phyloP scores from a whole-genome alignment of 2,113 vertebrate species.

The Amblyornis subalaris region DNA sequence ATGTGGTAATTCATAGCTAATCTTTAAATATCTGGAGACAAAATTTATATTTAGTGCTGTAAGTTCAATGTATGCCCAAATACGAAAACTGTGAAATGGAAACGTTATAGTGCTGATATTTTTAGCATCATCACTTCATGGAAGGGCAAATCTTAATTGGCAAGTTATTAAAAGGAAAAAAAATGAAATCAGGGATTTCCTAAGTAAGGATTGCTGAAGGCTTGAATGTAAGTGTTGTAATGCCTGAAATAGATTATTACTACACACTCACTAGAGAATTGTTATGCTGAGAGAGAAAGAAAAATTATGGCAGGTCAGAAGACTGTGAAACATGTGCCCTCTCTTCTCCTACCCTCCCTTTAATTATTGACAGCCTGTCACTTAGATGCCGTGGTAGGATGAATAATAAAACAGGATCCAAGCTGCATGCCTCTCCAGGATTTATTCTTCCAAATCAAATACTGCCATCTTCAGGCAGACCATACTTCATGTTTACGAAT shows the following conservation, averaged over 20 bases:
- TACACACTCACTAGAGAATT: neutral
- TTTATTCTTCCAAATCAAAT: slow-evolving; percentile 20
- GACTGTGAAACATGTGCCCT: slow-evolving; percentile 22
- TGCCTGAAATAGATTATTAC: neutral
- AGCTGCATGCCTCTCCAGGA: neutral
- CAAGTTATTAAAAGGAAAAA: neutral
- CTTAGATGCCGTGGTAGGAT: neutral
- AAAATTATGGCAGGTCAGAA: slow-evolving; percentile 49
- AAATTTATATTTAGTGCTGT: neutral
- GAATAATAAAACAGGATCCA: slow-evolving; percentile 23
- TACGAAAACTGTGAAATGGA: neutral
- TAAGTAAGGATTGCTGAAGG: neutral
- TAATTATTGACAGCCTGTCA: slow-evolving; percentile 28
- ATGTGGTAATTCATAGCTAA: neutral
- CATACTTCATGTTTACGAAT: neutral
- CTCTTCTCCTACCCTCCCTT: neutral
- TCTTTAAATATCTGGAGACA: neutral
- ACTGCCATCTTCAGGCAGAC: slow-evolving; percentile 62
- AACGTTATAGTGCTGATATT: neutral
- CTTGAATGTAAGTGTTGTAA: neutral
- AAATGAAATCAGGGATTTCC: neutral
- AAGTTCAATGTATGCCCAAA: neutral
- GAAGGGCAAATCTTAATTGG: neutral
- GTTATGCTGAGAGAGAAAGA: slow-evolving; percentile 25
- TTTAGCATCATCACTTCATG: neutral